Conservation (phyloP, 2,888 invertebrate genomes). For the Hirtodrosophila duncani region DNA sequence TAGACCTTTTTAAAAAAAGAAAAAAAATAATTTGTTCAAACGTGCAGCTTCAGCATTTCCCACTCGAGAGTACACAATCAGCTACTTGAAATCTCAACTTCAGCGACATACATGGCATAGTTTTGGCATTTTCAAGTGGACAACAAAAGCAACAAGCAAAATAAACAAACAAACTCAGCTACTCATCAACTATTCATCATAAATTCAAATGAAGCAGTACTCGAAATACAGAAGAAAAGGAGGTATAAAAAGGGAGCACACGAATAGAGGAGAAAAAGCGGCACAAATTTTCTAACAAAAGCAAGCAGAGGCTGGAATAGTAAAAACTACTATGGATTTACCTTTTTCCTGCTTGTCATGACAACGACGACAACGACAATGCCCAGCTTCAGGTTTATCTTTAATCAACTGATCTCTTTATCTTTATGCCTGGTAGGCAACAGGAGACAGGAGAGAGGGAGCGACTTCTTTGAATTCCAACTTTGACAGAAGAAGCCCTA, state of each 20-base stretch:
- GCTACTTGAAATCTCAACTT: conserved; percentile 47
- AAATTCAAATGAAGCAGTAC: conserved; percentile 69
- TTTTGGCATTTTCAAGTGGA: conserved; percentile 48
- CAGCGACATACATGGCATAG: conserved; percentile 12
- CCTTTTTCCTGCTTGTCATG: conserved; percentile 28
- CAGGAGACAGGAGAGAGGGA: too few species aligned
- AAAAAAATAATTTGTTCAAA: too few species aligned
- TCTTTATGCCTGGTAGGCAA: conserved; percentile 18
- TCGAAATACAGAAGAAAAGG: conserved; percentile 6
- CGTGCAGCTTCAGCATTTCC: too few species aligned
- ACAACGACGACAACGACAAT: too few species aligned
- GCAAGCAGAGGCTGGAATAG: conserved; percentile 31
- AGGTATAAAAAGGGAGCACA: conserved; percentile 17
- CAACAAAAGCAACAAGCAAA: conserved; percentile 32
- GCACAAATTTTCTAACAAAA: conserved; percentile 37
- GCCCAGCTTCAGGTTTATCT: too few species aligned
- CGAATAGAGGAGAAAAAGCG: conserved; percentile 27
- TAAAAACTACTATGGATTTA: conserved; percentile 1
- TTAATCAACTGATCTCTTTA: conserved; percentile 52
- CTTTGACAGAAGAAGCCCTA: too few species aligned
- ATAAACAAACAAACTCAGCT: conserved; percentile 30
- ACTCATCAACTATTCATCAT: conserved; percentile 52
- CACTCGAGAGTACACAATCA: conserved; percentile 43
- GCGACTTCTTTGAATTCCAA: too few species aligned
- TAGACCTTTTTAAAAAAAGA: conserved; percentile 24